Conservation (phyloP, 2,888 invertebrate genomes). For the Psococerastis gibbosa region DNA sequence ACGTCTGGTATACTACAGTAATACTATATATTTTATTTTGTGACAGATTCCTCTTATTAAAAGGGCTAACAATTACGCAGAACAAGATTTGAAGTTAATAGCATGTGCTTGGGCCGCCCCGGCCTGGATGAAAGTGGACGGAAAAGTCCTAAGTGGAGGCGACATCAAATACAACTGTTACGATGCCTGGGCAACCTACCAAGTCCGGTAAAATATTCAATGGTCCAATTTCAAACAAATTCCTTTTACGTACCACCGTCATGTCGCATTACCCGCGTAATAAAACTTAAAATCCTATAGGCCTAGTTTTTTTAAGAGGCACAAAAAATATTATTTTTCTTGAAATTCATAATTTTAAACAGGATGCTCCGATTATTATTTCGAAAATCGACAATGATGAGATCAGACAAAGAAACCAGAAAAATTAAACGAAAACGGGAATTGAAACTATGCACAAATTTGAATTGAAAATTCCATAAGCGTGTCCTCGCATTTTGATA, state of each 20-base stretch:
- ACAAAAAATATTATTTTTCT: too few species aligned
- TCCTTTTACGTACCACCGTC: neutral
- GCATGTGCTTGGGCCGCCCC: conserved; percentile 47
- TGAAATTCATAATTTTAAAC: too few species aligned
- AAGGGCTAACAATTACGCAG: conserved; percentile 26
- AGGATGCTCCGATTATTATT: too few species aligned
- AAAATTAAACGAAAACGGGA: too few species aligned
- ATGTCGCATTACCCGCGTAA: too few species aligned
- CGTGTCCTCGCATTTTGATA: too few species aligned
- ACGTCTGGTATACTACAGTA: neutral
- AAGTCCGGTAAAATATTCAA: neutral
- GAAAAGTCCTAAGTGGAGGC: conserved; percentile 31
- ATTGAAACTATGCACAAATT: too few species aligned
- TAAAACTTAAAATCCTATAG: too few species aligned
- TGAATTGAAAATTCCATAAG: too few species aligned
- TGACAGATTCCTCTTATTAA: conserved; percentile 33
- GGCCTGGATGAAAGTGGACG: conserved; percentile 49
- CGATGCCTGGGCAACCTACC: neutral
- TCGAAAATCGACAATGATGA: too few species aligned
- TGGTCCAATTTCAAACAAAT: neutral
- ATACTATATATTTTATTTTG: neutral
- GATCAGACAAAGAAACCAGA: too few species aligned
- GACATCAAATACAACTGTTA: conserved; percentile 22
- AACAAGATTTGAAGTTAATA: conserved; percentile 29
- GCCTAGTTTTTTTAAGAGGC: too few species aligned